Evolutionary conservation across 2,888 invertebrate genomes (phyloP), one percentile per base, ranked within the genome.

Genomic region (Leuctra nigra): DNA sequence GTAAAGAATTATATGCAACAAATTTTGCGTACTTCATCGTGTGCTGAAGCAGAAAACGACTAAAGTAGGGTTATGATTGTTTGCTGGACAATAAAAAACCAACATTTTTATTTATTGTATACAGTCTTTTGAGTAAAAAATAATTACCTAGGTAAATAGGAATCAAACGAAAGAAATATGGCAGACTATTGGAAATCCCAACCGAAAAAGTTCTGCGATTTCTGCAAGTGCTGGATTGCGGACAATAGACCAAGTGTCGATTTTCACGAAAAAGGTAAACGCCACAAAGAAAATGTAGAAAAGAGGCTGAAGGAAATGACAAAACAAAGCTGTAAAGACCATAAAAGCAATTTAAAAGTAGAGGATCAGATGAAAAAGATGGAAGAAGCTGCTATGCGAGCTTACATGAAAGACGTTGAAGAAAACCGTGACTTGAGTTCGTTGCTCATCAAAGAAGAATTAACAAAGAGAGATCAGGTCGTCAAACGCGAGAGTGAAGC

Each of bases 211-310:
- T 96, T 86, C 72, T 98, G 98, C 70, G 95, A 97, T 64, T 93
- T 94, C 73, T 98, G 98, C 75, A 96, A 97, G 73, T 96, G 96
- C 70, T 98, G 97, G 97, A 89, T 95, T 66, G 91, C 95, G 55
- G 96, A 97, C 72, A 98, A 98, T 70, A 94, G 92, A 79, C 90
- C 94, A 54, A 96, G 95, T 68, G 81, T 94, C 66, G 88, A 93
- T 61, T 95, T 94, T 68, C 96, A 97, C 70, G 96, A 96, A 73
- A 87, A 86, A 75, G 96, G 96, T 4, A 89, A 90, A 68, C 78
- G 88, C 25, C 96, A 97, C 72, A 89, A 95, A 69, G 87, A 91
- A 69, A 93, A 87, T 82, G 93, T 96, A 24, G 84, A 87, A 58
- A 89, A 89, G 68, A 84, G 86, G 60, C 82, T 97, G 62, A 84